These are phyloP conservation scores for Poecilobothrus nobilitatus DNA, from an alignment of 2,888 invertebrate genomes.

Conservation along the genomic window DNA sequence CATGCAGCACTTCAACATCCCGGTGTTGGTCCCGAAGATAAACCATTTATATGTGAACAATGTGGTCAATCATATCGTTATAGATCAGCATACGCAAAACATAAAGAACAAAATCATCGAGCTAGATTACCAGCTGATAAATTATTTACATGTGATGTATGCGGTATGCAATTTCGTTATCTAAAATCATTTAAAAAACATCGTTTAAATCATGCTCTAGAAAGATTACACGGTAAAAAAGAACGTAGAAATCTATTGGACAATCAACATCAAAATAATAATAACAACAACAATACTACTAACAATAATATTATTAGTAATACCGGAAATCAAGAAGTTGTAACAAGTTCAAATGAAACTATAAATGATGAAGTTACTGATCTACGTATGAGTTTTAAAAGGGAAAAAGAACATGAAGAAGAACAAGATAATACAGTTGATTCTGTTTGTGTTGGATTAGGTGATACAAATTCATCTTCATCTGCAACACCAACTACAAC, in stretches of 20 bases:
- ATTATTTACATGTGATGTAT: conserved; percentile 82
- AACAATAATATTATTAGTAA: conserved; percentile 16
- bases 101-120: conserved; percentile 81
- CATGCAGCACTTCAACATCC: conserved; percentile 80
- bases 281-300: neutral
- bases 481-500: conserved; percentile 24
- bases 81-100: conserved; percentile 73
- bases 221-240: conserved; percentile 67
- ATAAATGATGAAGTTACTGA: conserved; percentile 50
- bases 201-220: conserved; percentile 75
- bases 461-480: conserved; percentile 30
- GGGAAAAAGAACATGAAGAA: conserved; percentile 46
- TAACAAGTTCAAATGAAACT: conserved; percentile 64
- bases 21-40: conserved; percentile 59
- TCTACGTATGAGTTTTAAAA: conserved; percentile 49
- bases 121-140: conserved; percentile 81
- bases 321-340: conserved; percentile 51
- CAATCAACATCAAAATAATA: conserved; percentile 12
- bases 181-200: conserved; percentile 86
- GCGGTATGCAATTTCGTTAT: conserved; percentile 86
- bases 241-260: conserved; percentile 35
- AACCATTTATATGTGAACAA: conserved; percentile 84
- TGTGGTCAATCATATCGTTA: conserved; percentile 86
- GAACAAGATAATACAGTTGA: conserved; percentile 69
- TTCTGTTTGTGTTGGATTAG: conserved; percentile 49